Evolutionary conservation across 2,888 invertebrate genomes (phyloP), one percentile per base, ranked within the genome.

Genomic region (Pelosia muscerda): DNA sequence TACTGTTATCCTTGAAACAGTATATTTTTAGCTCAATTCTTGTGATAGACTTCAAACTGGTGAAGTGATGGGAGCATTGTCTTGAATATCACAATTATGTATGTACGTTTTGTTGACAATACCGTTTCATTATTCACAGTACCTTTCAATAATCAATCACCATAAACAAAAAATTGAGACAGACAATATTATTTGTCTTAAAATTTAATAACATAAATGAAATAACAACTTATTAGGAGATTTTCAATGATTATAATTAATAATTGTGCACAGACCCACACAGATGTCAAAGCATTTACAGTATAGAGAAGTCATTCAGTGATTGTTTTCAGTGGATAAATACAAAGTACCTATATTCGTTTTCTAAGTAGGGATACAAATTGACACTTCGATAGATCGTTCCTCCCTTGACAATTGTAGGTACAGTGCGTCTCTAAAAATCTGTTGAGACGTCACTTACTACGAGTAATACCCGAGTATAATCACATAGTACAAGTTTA

Each of bases 291-390:
- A 49, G n/a, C 42, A 42, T 42, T n/a, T 6, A 42, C 19, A 49
- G 49, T 49, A 49, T 0, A 19, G n/a, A 49, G n/a, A n/a, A 9
- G n/a, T 49, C 49, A n/a, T 49, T 8, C 1, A 9, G 19, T 49
- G 2, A n/a, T 49, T 49, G 49, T 49, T 49, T n/a, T 49, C n/a
- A 49, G n/a, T 49, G n/a, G 19, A 49, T 31, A 31, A 8, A 10
- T 49, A 49, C 6, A 19, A n/a, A n/a, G n/a, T 49, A n/a, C n/a
- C n/a, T n/a, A 49, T 49, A 8, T 49, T 2, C 9, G 9, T 49
- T 49, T 49, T 49, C n/a, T n/a, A n/a, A n/a, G 49, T n/a, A 49
- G n/a, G n/a, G 49, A 49, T 49, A 49, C 49, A n/a, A 49, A 49
- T 49, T 49, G 49, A 49, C 49, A 49, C n/a, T 49, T 2, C n/a